Percentiles rank a stretch among this genome's conserved stretches.
These are phyloP conservation scores for Ormyrus labotus DNA, from an alignment of 2,888 invertebrate species.

Conservation along the genomic window DNA sequence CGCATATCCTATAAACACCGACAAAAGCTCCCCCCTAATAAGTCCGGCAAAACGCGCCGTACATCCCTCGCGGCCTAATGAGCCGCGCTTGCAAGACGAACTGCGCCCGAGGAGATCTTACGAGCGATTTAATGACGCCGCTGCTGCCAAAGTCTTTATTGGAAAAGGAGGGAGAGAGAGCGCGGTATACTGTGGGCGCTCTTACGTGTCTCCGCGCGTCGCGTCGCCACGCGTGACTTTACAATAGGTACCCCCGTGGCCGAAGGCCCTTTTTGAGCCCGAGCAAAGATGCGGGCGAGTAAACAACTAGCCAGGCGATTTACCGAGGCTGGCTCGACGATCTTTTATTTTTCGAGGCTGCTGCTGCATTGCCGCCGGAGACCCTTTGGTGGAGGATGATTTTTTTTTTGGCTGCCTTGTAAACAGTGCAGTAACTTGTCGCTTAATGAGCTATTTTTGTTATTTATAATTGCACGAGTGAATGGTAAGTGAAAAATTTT, in stretches of 20 bases:
- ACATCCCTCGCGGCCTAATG: conserved; percentile 18
- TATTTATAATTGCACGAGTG: too few species aligned
- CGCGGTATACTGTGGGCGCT: too few species aligned
- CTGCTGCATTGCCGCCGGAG: too few species aligned
- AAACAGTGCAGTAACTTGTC: too few species aligned
- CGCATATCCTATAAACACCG: too few species aligned
- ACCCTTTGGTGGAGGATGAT: not conserved
- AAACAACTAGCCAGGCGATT: conserved; percentile 7
- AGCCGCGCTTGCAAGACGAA: conserved; percentile 31
- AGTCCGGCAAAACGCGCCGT: not conserved
- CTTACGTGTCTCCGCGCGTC: conserved; percentile 25
- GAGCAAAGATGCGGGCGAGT: conserved; percentile 32
- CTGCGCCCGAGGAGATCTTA: not conserved
- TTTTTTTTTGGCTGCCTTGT: not conserved
- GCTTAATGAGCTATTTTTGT: too few species aligned
- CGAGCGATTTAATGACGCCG: conserved; percentile 48
- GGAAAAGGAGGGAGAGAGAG: conserved; percentile 33
- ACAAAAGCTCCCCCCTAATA: not conserved
- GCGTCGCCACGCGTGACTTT: conserved; percentile 43
- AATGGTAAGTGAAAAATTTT: too few species aligned
- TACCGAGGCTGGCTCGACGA: not conserved
- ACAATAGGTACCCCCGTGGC: conserved; percentile 23
- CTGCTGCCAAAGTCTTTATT: conserved; percentile 56
- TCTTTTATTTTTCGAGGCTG: too few species aligned
- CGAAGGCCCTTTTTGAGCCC: not conserved